Conservation (phyloP, 2,797 vertebrate genomes). For the Pseudochromis fuscus region DNA sequence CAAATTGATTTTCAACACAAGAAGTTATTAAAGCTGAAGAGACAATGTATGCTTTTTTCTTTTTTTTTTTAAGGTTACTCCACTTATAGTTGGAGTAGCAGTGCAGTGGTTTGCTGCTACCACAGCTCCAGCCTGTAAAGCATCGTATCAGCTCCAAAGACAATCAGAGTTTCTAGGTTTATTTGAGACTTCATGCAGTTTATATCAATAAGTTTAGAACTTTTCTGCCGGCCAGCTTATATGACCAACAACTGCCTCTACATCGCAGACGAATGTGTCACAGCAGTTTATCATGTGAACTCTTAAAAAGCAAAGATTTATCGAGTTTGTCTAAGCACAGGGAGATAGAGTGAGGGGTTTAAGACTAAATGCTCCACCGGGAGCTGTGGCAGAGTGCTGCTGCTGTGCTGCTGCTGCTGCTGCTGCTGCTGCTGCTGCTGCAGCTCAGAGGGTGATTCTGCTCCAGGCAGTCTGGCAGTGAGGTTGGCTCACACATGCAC, state of each 20-base stretch:
- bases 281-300: constrained; percentile 61
- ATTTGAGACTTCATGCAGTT: constrained; percentile 21
- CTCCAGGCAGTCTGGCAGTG: constrained; percentile 50
- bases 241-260: constrained; percentile 42
- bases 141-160: background rate
- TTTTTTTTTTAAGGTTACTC: background rate
- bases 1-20: constrained; percentile 31
- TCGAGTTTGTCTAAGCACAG: constrained; percentile 50
- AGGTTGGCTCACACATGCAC: constrained; percentile 11
- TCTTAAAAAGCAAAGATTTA: constrained; percentile 65
- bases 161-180: constrained; percentile 17
- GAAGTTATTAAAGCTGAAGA: constrained; percentile 16
- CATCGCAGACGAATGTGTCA: constrained; percentile 41
- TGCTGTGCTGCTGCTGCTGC: too few relatives aligned
- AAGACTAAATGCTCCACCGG: constrained; percentile 66
- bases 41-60: constrained; percentile 5
- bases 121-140: background rate
- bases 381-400: constrained; percentile 51
- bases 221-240: constrained; percentile 30
- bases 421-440: constrained; percentile 51
- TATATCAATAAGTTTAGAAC: constrained; percentile 45
- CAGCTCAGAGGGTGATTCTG: constrained; percentile 54
- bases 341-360: constrained; percentile 57
- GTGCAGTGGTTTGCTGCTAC: background rate
- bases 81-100: background rate